Conservation (phyloP, 2,797 vertebrate species). For the Molossus molossus region DNA sequence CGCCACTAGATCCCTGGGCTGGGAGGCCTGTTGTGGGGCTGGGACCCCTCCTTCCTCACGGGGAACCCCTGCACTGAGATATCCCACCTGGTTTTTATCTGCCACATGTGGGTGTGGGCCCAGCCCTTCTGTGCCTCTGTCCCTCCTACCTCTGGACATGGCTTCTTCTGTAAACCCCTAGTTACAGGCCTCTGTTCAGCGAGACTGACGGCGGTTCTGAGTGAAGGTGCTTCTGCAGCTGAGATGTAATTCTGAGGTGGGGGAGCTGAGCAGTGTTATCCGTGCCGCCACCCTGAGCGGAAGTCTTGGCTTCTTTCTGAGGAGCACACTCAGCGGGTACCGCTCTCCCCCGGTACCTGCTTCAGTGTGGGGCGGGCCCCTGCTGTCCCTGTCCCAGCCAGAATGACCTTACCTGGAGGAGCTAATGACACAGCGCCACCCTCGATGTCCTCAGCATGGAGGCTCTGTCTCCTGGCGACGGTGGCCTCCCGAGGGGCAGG, state of each 20-base stretch:
- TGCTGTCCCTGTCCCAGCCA: background rate
- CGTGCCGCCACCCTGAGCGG: background rate
- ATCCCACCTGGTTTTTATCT: background rate
- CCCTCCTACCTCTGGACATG: background rate
- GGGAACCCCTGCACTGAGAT: background rate
- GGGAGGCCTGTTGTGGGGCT: background rate
- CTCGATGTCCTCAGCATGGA: background rate
- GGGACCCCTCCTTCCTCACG: background rate
- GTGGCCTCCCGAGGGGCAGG: background rate
- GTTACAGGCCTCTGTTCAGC: background rate
- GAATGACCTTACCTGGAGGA: background rate
- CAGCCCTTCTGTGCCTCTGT: background rate
- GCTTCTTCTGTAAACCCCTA: background rate
- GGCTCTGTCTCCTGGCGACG: background rate
- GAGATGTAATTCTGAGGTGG: background rate
- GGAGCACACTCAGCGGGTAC: background rate
- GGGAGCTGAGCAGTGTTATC: background rate
- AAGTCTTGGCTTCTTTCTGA: background rate
- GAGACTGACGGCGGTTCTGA: background rate
- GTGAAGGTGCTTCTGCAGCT: background rate
- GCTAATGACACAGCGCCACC: background rate
- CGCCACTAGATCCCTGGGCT: background rate
- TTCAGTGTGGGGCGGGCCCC: accelerated
- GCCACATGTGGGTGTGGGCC: background rate
- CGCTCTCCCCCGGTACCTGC: too few species aligned